Conservation (phyloP, 2,888 invertebrate genomes). For the Apodemia mormo region DNA sequence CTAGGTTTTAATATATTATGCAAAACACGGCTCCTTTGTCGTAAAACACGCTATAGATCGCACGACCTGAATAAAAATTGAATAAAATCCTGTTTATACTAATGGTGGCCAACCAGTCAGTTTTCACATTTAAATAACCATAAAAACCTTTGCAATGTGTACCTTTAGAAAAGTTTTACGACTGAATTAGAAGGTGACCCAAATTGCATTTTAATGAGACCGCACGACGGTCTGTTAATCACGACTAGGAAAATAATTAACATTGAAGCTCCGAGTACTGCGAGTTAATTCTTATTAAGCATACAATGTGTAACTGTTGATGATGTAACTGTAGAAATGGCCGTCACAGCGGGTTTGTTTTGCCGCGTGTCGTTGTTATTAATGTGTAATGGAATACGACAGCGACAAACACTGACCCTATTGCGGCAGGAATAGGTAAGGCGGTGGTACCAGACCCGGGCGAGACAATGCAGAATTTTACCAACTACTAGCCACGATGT, state of each 20-base stretch:
- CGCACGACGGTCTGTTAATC: constrained; percentile 44
- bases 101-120: background rate
- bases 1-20: background rate
- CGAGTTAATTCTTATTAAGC: constrained; percentile 20
- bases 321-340: constrained; percentile 18
- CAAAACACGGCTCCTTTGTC: background rate
- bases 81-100: constrained; percentile 4
- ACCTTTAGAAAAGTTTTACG: constrained; percentile 10
- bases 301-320: constrained; percentile 19
- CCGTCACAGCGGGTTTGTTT: constrained; percentile 15
- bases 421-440: too few species aligned
- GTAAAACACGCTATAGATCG: background rate
- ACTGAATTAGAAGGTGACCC: constrained; percentile 51
- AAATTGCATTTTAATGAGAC: constrained; percentile 63
- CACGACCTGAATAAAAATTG: background rate
- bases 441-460: too few species aligned
- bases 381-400: background rate
- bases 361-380: constrained; percentile 4
- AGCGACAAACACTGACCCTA: too few species aligned
- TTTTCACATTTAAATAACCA: constrained; percentile 1
- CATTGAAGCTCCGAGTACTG: constrained; percentile 25
- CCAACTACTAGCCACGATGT: too few species aligned
- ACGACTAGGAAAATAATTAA: constrained; percentile 34
- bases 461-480: too few species aligned
- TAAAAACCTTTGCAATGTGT: constrained; percentile 15